Percentiles rank a stretch among this genome's conserved stretches.
phyloP scores from a whole-genome alignment of 2,113 vertebrate genomes.

The Procapra przewalskii region DNA sequence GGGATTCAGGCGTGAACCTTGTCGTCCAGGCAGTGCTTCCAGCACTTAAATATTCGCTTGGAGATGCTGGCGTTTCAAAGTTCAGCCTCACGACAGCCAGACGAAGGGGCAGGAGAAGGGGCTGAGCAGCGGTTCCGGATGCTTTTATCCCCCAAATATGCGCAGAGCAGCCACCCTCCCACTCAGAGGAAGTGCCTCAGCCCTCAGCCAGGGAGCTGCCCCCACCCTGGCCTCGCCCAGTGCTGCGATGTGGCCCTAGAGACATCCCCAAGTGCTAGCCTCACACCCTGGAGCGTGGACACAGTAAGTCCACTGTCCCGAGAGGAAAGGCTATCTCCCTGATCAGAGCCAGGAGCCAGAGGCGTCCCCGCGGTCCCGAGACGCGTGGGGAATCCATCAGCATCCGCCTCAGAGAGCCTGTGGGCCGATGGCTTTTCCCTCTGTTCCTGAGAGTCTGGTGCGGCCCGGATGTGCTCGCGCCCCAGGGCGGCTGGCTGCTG shows the following conservation, averaged over 20 bases:
- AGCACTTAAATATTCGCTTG: not conserved
- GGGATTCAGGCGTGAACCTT: accelerated
- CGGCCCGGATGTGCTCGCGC: not conserved
- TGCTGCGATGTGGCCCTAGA: not conserved
- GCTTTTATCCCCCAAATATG: not conserved
- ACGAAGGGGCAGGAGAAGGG: not conserved
- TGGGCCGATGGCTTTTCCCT: not conserved
- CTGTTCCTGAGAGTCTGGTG: not conserved
- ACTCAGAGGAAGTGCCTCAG: not conserved
- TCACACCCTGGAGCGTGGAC: not conserved
- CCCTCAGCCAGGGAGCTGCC: not conserved
- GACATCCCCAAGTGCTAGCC: not conserved
- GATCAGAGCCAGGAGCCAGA: not conserved
- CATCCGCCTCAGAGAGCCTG: not conserved
- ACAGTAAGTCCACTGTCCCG: not conserved
- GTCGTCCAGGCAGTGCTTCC: accelerated
- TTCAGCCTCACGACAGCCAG: not conserved
- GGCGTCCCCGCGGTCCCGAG: accelerated
- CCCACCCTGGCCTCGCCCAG: not conserved
- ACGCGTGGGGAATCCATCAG: not conserved
- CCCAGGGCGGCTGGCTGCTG: not conserved
- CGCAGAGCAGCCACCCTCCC: accelerated
- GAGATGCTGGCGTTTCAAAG: no score
- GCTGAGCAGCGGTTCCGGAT: not conserved
- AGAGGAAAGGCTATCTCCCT: not conserved